Percentiles rank a stretch among this genome's conserved stretches.
phyloP scores from a whole-genome alignment of 2,797 vertebrate species.

The Rhodeus uyekii region DNA sequence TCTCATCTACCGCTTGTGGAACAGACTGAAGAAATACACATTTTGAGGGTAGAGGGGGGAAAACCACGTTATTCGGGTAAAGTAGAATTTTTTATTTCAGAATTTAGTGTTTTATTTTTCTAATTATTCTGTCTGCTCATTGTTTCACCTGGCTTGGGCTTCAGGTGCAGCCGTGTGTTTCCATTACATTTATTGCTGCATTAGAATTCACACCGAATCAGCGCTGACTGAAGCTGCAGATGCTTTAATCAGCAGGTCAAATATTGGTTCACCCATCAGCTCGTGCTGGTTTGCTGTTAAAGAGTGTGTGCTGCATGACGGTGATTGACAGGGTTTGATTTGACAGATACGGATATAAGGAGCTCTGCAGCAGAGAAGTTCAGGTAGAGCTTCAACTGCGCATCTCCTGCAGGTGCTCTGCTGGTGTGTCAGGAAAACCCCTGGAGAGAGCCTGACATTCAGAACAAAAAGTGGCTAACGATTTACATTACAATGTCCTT shows the following conservation, averaged over 20 bases:
- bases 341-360: not conserved
- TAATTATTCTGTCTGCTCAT: not conserved
- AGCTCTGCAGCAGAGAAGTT: slow-evolving; percentile 51
- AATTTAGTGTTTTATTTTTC: not conserved
- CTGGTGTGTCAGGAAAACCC: slow-evolving; percentile 22
- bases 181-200: not conserved
- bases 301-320: slow-evolving; percentile 4
- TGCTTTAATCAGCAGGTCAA: slow-evolving; percentile 33
- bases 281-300: slow-evolving; percentile 26
- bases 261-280: slow-evolving; percentile 14
- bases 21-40: slow-evolving; percentile 41
- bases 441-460: slow-evolving; percentile 30
- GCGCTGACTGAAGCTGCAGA: not conserved
- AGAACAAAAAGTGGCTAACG: not conserved
- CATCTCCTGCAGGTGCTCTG: slow-evolving; percentile 45
- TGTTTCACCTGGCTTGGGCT: not conserved
- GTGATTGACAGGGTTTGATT: slow-evolving; percentile 2
- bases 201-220: not conserved
- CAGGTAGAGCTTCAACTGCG: slow-evolving; percentile 36
- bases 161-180: not conserved
- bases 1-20: slow-evolving; percentile 46
- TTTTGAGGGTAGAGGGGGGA: not conserved
- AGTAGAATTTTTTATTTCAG: not conserved
- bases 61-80: slow-evolving; percentile 23
- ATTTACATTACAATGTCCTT: slow-evolving; percentile 10